Conservation (phyloP, 2,888 invertebrate species). For the Trachelus iudaicus region DNA sequence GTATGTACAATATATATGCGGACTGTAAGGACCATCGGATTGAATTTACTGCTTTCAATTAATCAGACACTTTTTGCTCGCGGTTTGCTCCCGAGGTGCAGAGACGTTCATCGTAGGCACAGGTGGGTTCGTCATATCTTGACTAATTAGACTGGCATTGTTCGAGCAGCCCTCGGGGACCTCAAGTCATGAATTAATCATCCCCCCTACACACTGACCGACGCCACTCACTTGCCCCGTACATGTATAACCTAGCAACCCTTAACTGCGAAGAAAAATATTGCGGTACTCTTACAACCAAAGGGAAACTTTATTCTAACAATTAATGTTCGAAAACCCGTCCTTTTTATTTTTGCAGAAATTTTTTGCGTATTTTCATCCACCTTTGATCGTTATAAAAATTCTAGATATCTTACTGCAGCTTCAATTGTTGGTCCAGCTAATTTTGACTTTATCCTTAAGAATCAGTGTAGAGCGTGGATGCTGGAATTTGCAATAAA, state of each 20-base stretch:
- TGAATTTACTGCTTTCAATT: constrained; percentile 14
- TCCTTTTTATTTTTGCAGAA: background rate
- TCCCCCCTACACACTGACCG: constrained; percentile 41
- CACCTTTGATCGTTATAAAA: background rate
- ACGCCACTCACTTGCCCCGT: constrained; percentile 19
- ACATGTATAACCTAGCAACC: background rate
- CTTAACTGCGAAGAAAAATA: background rate
- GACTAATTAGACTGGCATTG: constrained; percentile 56
- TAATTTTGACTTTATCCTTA: background rate
- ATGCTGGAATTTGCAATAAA: background rate
- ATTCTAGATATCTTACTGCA: background rate
- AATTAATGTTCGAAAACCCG: background rate
- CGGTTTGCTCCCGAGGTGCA: constrained; percentile 6
- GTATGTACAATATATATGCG: too few relatives aligned
- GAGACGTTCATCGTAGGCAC: constrained; percentile 20
- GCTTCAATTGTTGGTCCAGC: background rate
- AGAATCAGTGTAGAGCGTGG: background rate
- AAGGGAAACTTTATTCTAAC: background rate
- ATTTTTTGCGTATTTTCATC: background rate
- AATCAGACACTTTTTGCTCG: constrained; percentile 25
- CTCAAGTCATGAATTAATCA: constrained; percentile 55
- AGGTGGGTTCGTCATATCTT: constrained; percentile 54
- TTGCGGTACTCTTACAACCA: background rate
- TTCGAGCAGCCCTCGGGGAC: constrained; percentile 45
- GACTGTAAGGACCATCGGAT: background rate